Conservation (phyloP, 37 sponge, comb jelly and placozoan species). For the Corticium candelabrum region DNA sequence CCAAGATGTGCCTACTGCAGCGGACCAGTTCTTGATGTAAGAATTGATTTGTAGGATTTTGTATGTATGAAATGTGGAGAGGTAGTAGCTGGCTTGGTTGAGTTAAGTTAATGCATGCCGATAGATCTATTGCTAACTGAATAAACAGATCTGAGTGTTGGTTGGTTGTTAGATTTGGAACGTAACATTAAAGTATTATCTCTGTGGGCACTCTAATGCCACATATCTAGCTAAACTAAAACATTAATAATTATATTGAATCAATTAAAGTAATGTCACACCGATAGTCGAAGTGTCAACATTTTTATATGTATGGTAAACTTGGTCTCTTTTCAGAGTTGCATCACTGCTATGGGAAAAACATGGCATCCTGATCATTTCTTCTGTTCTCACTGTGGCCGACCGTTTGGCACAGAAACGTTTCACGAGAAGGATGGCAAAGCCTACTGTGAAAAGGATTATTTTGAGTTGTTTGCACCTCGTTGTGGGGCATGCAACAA, state of each 20-base stretch:
- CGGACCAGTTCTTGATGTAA: constrained; percentile 87
- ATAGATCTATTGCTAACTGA: no score
- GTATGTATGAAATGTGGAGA: not conserved
- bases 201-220: no score
- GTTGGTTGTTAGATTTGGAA: no score
- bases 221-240: no score
- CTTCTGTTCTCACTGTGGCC: constrained; percentile 92
- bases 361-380: constrained; percentile 99
- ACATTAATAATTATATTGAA: no score
- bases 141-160: no score
- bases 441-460: constrained; percentile 93
- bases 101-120: no score
- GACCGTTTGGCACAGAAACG: constrained; percentile 71
- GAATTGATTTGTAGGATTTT: constrained; percentile 12
- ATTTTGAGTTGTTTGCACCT: constrained; percentile 94
- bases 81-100: no score
- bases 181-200: no score
- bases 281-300: no score
- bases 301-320: no score
- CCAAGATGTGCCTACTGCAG: constrained; percentile 96
- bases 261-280: no score
- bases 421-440: constrained; percentile 92
- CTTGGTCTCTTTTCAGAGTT: constrained; percentile 52
- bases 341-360: constrained; percentile 86
- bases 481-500: constrained; percentile 79